A percentile compares a stretch with the other conserved stretches of the same genome.
Evolutionary conservation across 1,140 invertebrate species (phyloP).

Genomic region (Drosophila bocqueti): DNA sequence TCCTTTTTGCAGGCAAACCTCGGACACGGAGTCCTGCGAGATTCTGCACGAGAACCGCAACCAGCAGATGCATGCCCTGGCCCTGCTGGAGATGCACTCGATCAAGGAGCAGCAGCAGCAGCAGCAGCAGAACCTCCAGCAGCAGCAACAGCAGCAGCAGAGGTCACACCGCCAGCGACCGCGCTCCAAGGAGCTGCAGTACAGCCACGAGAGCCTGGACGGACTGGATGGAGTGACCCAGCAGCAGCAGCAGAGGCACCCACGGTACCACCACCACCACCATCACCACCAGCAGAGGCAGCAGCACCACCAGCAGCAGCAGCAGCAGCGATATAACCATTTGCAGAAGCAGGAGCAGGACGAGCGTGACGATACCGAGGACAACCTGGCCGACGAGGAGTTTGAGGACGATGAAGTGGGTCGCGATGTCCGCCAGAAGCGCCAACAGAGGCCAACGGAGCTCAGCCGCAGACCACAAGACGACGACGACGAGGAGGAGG

Average conservation of each 20-base stretch:
- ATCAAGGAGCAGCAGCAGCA: slow-evolving; percentile 44
- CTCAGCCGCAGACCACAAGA: slow-evolving; percentile 23
- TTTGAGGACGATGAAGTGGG: slow-evolving; percentile 83
- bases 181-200: slow-evolving; percentile 77
- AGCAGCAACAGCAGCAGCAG: slow-evolving; percentile 26
- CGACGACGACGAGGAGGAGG: slow-evolving; percentile 17
- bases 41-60: slow-evolving; percentile 81
- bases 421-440: slow-evolving; percentile 78
- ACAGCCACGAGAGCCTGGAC: slow-evolving; percentile 80
- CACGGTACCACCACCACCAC: slow-evolving; percentile 70
- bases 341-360: slow-evolving; percentile 67
- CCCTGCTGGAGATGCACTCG: slow-evolving; percentile 66
- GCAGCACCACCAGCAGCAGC: slow-evolving; percentile 57
- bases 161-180: slow-evolving; percentile 72
- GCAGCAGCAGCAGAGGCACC: slow-evolving; percentile 51
- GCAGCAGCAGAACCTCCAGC: slow-evolving; percentile 18
- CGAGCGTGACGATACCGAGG: slow-evolving; percentile 81
- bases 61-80: slow-evolving; percentile 71
- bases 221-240: slow-evolving; percentile 51
- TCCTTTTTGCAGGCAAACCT: slow-evolving; percentile 76
- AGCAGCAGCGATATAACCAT: slow-evolving; percentile 68
- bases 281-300: slow-evolving; percentile 61
- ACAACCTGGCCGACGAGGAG: slow-evolving; percentile 83
- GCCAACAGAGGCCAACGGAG: slow-evolving; percentile 38
- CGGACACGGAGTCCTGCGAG: slow-evolving; percentile 84